phyloP scores from a whole-genome alignment of 1,140 invertebrate species.

The Conopomorpha cramerella region DNA sequence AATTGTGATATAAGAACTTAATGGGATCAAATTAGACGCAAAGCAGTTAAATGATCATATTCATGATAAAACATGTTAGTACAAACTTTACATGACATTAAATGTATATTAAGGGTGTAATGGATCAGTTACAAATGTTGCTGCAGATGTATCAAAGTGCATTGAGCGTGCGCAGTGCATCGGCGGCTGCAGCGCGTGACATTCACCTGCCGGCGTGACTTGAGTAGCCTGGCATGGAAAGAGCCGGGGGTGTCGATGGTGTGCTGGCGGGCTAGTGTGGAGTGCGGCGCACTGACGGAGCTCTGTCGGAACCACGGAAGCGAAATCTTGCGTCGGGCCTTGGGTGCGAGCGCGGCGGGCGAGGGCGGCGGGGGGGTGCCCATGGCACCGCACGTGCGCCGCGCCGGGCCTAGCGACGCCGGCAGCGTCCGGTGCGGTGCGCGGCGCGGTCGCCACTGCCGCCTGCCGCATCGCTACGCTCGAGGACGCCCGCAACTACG shows the following conservation, averaged over 20 bases:
- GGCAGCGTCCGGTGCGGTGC: constrained; percentile 8
- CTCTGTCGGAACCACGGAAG: constrained; percentile 86
- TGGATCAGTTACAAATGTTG: too few species aligned
- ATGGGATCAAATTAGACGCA: too few species aligned
- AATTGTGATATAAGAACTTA: too few species aligned
- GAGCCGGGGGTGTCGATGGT: constrained; percentile 88
- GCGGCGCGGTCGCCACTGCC: constrained; percentile 7
- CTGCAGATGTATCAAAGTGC: too few species aligned
- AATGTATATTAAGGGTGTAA: too few species aligned
- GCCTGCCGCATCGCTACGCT: constrained; percentile 12
- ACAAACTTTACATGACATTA: too few species aligned
- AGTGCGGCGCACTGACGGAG: constrained; percentile 71
- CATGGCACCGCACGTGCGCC: constrained; percentile 35
- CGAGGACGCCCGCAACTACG: constrained; percentile 34
- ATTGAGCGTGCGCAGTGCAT: background rate
- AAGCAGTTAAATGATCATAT: too few species aligned
- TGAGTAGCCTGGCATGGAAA: constrained; percentile 71
- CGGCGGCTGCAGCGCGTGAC: constrained; percentile 9
- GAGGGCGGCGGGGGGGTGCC: constrained; percentile 58
- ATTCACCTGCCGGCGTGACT: constrained; percentile 43
- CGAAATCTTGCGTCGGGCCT: constrained; percentile 82
- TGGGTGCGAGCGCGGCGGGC: constrained; percentile 61
- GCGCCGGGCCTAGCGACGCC: constrained; percentile 11
- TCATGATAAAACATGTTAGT: too few species aligned
- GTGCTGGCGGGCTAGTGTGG: constrained; percentile 77